Base-by-base conservation (phyloP, 2,797 vertebrate genomes). In the Enteromius paludinosus region DNA sequence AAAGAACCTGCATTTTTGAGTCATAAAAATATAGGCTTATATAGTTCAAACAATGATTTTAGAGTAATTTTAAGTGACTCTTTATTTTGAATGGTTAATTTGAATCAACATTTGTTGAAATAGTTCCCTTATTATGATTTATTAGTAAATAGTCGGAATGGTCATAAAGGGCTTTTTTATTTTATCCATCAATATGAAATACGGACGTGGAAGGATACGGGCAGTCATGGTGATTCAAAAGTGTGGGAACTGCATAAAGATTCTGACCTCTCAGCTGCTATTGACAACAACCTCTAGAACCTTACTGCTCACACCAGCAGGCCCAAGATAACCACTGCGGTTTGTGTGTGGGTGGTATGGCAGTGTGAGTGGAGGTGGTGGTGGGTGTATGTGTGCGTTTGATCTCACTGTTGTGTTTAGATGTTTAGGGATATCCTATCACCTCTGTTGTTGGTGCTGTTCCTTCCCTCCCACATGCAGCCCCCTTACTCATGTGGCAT, bases 381-480 rank as follows among this genome's bases (percentile, higher is more conserved):
- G 45, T 33, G 38, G 17, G 23, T 47, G 54, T 23, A 71, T 64
- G 73, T 86, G 79, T 73, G 85, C 89, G 91, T 95, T 94, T 94
- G 92, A 95, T 94, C 92, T 94, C 76, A 86, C 88, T 94, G 92
- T 94, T 95, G 90, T 95, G 93, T 95, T 95, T 94, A 94, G 93
- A 94, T 95, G 93, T 94, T 94, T 91, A 87, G 91, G 92, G 93
- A 94, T 95, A 94, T 94, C 93, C 93, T 94, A 94, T 95, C 93
- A 94, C 94, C 93, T 95, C 91, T 91, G 89, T 92, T 91, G 91
- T 93, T 90, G 85, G 91, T 94, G 92, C 79, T 90, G 91, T 92
- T 91, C 90, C 89, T 83, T 84, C 89, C 89, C 92, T 77, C 43
- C 64, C 49, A 83, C 71, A 75, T 47, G 15, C n/a, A 82, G 35